Base-by-base conservation (phyloP, 2,113 vertebrate genomes). In the Pangasianodon gigas region DNA sequence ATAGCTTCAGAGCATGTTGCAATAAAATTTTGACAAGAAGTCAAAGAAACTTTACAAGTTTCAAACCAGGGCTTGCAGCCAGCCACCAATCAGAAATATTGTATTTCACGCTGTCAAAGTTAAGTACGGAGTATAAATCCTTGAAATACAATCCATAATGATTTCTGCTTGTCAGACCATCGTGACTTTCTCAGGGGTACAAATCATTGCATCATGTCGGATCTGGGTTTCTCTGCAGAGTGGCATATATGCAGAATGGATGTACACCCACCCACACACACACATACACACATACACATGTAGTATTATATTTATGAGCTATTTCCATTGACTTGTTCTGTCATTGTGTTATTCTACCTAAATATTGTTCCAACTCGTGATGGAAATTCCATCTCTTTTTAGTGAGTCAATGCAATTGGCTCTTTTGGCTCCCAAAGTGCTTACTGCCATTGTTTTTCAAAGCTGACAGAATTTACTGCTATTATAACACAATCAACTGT, bases 141-240 rank as follows among this genome's bases (percentile, higher is more conserved):
- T 89, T 86, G 84, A 86, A 92, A 92, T 90, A 69, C 88, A 89
- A 87, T 90, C 87, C 81, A 87, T 90, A 92, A 92, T 90, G 87
- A 89, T 89, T 86, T 86, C 80, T 56, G 90, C 84, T 86, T 92
- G 91, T 90, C 89, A 90, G 89, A 84, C 62, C 51, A 89, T 71
- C 85, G 84, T 71, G 85, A 89, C 91, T 92, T 86, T 87, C 79
- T 75, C 82, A 84, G 37, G 69, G 84, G 85, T 90, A 87, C 67
- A 51, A 85, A 85, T 58, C 69, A 77, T 90, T 92, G 88, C 91
- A 90, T 90, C 89, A 90, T 90, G 90, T 80, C 19, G 24, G 87
- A 88, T 87, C 86, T 89, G 89, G 58, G 88, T 91, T 88, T 84
- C 90, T 75, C 56, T 58, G 54, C 41, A 84, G 85, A 37, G 37